Evolutionary conservation across 2,888 invertebrate genomes (phyloP), one percentile per base, ranked within the genome.

Genomic region (Tachina grossa): DNA sequence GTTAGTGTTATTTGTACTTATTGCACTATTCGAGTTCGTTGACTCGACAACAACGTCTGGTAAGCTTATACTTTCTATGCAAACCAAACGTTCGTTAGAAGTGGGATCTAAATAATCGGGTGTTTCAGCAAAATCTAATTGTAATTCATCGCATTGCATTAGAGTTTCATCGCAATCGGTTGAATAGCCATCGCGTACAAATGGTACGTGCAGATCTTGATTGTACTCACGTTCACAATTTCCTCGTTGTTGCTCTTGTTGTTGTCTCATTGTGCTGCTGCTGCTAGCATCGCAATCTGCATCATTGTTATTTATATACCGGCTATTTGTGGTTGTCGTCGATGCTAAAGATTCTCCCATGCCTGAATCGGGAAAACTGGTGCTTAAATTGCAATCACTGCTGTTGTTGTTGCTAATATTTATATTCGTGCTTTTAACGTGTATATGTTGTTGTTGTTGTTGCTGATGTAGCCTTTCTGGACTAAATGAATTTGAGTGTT

Each of bases 11-110:
- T 82, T 80, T 72, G 79, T 63, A 69, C 31, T 85, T 61, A 82
- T 78, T 63, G 80, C 49, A 68, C 31, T 61, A 68, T 69, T 71
- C 22, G 81, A 74, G 80, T 68, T 89, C 88, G 92, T 91, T 88
- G 92, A 92, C 90, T 92, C 92, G 49, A 92, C 92, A 45, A 93
- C 92, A 87, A 93, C 92, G 88, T 93, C 92, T 86, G 92, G 92
- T 88, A 93, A 89, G 88, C 92, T 92, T 88, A 92, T 92, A 88
- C 92, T 92, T 89, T 93, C 92, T 87, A 92, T 92, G 87, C 92
- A 90, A 39, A 92, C 92, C 88, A 91, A 88, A 79, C 91, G 90
- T 82, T 91, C 92, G 39, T 74, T 39, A 11, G 75, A 71, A n/a
- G 75, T 80, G 65, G 87, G 84, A 72, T 87, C 79, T 55, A 86